Percentiles rank a stretch among this genome's conserved stretches.
Conservation (phyloP, 2,888 invertebrate species). For the Lycaena phlaeas region DNA sequence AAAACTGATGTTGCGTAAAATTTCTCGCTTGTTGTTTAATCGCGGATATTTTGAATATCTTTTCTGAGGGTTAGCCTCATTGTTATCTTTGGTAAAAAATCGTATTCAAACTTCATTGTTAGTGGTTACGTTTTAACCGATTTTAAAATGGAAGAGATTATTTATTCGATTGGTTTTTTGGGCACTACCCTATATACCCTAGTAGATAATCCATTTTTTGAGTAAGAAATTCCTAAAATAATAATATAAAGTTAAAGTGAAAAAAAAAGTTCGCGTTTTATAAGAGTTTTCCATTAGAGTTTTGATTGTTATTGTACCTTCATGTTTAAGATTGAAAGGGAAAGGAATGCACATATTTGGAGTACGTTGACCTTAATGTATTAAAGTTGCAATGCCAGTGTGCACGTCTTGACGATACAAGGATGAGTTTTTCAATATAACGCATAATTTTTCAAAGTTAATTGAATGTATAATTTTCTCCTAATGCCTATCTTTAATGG, state of each 20-base stretch:
- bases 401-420: constrained; percentile 11
- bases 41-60: not conserved
- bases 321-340: constrained; percentile 39
- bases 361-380: constrained; percentile 40
- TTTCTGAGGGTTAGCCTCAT: not conserved
- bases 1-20: constrained; percentile 4
- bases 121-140: too few species aligned
- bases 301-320: constrained; percentile 16
- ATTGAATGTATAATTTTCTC: not conserved
- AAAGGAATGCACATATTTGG: constrained; percentile 36
- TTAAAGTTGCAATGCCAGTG: constrained; percentile 24
- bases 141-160: too few species aligned
- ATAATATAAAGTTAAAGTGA: too few species aligned
- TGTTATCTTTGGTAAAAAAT: too few species aligned
- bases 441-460: not conserved
- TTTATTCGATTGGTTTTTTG: too few species aligned
- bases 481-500: too few species aligned
- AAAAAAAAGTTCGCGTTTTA: too few species aligned
- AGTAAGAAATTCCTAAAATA: too few species aligned
- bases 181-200: too few species aligned
- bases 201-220: too few species aligned
- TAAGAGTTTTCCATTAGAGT: too few species aligned
- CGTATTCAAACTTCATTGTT: too few species aligned
- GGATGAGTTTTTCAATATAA: constrained; percentile 13
- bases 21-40: not conserved